These are phyloP conservation scores for Garra rufa DNA, from an alignment of 2,113 vertebrate species.

Conservation along the genomic window DNA sequence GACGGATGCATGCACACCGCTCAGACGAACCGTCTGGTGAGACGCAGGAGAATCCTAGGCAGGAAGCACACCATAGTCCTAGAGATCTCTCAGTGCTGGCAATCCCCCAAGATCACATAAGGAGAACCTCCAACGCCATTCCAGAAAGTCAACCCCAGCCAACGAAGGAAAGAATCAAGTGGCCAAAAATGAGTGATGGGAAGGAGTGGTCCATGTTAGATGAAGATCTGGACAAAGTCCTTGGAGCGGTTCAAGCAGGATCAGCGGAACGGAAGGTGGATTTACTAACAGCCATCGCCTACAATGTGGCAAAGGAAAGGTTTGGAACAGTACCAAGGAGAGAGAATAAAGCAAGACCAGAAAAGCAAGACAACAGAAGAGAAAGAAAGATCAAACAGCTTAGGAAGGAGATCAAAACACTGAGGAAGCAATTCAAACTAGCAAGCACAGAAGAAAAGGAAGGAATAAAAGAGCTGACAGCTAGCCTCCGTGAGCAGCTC, in stretches of 20 bases:
- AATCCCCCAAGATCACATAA: too few relatives aligned
- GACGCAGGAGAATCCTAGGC: too few relatives aligned
- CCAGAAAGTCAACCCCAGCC: not conserved
- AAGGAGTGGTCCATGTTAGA: conserved; percentile 34
- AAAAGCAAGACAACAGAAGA: not conserved
- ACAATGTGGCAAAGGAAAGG: not conserved
- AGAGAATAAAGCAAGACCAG: not conserved
- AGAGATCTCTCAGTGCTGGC: too few relatives aligned
- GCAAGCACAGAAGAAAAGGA: too few relatives aligned
- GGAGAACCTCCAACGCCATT: too few relatives aligned
- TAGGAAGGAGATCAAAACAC: not conserved
- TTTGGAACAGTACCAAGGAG: not conserved
- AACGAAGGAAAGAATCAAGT: conserved; percentile 29
- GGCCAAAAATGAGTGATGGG: conserved; percentile 23
- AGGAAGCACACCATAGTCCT: too few relatives aligned
- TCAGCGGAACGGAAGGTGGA: conserved; percentile 38
- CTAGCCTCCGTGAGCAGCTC: too few relatives aligned
- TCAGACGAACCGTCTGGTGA: too few relatives aligned
- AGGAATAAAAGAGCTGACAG: too few relatives aligned
- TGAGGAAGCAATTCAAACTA: not conserved
- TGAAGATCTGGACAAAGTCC: conserved; percentile 21
- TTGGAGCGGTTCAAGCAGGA: conserved; percentile 21
- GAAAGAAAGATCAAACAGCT: not conserved
- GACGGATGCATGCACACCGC: too few relatives aligned
- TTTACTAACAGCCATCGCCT: not conserved